A percentile compares a stretch with the other conserved stretches of the same genome.
These are phyloP conservation scores for Macrotis lagotis DNA, from an alignment of 2,113 vertebrate genomes.

Conservation along the genomic window DNA sequence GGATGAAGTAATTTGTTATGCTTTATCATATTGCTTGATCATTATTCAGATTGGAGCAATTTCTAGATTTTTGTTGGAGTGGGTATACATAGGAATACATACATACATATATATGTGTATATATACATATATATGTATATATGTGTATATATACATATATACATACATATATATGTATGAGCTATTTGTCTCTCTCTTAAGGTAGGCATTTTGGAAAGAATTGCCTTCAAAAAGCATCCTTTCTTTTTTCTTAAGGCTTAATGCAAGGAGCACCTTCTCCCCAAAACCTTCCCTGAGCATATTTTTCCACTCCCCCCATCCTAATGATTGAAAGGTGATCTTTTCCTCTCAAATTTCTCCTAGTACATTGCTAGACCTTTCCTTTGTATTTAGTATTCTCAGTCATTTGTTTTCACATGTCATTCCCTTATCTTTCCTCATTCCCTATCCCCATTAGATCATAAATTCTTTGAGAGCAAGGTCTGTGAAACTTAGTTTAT, in stretches of 20 bases:
- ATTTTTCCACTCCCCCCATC: neutral
- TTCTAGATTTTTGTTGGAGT: neutral
- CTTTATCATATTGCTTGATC: neutral
- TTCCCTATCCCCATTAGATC: neutral
- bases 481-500: neutral
- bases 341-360: neutral
- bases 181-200: neutral
- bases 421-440: neutral
- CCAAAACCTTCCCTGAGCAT: neutral
- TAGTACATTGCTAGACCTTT: neutral
- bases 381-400: neutral
- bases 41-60: neutral
- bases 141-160: too few relatives aligned
- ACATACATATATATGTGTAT: too few relatives aligned
- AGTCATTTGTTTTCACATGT: neutral
- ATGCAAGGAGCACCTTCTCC: too few relatives aligned
- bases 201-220: neutral
- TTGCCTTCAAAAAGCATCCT: neutral
- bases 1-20: neutral
- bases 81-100: too few relatives aligned
- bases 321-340: neutral
- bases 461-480: neutral
- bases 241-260: neutral
- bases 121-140: too few relatives aligned
- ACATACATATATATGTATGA: too few relatives aligned